Conservation (phyloP, 2,888 invertebrate genomes). For the Metacarcinus magister region DNA sequence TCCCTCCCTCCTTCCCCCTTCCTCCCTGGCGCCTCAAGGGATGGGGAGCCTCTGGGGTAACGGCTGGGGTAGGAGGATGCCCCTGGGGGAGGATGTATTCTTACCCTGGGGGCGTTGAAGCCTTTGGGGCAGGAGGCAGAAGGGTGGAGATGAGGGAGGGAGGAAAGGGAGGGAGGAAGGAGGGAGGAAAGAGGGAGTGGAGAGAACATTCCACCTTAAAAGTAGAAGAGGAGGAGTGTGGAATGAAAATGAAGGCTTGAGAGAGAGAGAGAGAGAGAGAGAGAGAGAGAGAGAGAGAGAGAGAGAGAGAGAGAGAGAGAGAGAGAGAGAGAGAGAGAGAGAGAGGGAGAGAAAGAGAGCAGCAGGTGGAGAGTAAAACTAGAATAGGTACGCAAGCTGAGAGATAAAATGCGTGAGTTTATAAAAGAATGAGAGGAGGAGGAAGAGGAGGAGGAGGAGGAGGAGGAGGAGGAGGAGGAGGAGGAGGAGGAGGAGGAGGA, state of each 20-base stretch:
- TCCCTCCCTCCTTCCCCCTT: background rate
- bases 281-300: conserved; percentile 52
- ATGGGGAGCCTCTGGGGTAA: background rate
- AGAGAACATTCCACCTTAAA: background rate
- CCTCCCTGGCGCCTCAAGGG: background rate
- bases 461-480: too few species aligned
- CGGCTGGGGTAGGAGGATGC: conserved; percentile 10
- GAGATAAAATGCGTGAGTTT: too few species aligned
- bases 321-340: too few species aligned
- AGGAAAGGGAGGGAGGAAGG: background rate
- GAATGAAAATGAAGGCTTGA: background rate
- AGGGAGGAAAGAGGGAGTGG: background rate
- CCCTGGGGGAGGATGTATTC: background rate
- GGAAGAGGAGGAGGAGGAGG: too few species aligned
- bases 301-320: too few species aligned
- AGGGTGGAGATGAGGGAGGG: background rate
- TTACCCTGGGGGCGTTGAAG: background rate
- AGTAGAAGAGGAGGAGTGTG: background rate
- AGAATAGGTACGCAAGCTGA: too few species aligned
- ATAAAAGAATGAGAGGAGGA: too few species aligned
- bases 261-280: conserved; percentile 34
- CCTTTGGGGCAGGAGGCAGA: background rate
- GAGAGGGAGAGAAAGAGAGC: too few species aligned
- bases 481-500: too few species aligned
- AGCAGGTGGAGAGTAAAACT: too few species aligned